These are phyloP conservation scores for Ostrea edulis DNA, from an alignment of 1,140 invertebrate genomes.

Conservation along the genomic window DNA sequence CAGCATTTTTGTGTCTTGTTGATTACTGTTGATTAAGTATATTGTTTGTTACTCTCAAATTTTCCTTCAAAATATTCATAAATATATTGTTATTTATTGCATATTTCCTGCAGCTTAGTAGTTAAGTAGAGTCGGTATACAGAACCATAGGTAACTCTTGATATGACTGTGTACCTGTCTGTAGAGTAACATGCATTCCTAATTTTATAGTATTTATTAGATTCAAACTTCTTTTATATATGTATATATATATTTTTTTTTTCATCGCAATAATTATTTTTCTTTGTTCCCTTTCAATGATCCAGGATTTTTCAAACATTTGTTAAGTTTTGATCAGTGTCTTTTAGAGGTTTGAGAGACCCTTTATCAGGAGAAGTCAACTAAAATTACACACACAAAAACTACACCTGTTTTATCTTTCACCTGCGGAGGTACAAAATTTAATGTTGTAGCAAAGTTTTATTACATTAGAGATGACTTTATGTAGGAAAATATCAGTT, in stretches of 20 bases:
- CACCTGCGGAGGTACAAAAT: neutral
- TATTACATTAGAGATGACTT: too few relatives aligned
- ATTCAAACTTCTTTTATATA: neutral
- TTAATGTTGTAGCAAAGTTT: too few relatives aligned
- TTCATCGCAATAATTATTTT: neutral
- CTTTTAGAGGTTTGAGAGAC: neutral
- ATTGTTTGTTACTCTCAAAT: slow-evolving; percentile 20
- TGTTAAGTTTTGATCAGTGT: neutral
- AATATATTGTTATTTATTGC: neutral
- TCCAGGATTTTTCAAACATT: neutral
- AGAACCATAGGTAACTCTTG: neutral
- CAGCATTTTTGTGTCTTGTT: slow-evolving; percentile 15
- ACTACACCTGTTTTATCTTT: neutral
- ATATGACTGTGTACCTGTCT: neutral
- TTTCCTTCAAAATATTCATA: slow-evolving; percentile 14
- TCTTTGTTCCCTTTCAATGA: neutral
- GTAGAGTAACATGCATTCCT: slow-evolving; percentile 9
- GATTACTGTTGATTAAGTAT: neutral
- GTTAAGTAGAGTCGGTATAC: neutral
- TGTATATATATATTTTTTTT: neutral
- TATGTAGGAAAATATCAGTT: too few relatives aligned
- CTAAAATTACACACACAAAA: neutral
- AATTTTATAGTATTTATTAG: neutral
- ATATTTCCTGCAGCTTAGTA: neutral
- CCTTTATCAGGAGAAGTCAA: neutral